Evolutionary conservation across 2,113 vertebrate genomes (phyloP).

Genomic region (Romanogobio albipinnatus): DNA sequence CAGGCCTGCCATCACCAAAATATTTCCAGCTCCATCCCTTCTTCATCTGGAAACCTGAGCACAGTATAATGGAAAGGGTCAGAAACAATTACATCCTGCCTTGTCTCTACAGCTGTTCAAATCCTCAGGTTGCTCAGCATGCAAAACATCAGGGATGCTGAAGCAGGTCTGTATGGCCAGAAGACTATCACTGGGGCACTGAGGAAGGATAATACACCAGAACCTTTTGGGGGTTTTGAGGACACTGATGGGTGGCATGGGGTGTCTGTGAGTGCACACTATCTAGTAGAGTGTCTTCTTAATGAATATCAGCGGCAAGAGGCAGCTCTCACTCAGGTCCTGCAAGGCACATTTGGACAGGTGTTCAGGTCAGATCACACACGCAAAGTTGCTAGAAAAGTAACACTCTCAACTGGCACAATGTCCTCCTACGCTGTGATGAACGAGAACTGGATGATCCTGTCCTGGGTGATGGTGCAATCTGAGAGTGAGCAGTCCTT

Average conservation of each 20-base stretch:
- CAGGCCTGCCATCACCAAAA: constrained; percentile 39
- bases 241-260: not conserved
- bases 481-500: constrained; percentile 21
- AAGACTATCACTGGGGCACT: constrained; percentile 1
- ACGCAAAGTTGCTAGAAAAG: not conserved
- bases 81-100: constrained; percentile 48
- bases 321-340: not conserved
- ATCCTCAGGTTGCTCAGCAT: not conserved
- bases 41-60: constrained; percentile 54
- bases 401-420: constrained; percentile 29
- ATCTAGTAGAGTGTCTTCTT: not conserved
- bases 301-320: not conserved
- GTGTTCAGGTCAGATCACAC: not conserved
- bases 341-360: not conserved
- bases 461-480: constrained; percentile 33
- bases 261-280: not conserved
- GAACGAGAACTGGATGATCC: constrained; percentile 36
- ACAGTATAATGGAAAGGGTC: constrained; percentile 34
- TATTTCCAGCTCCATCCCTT: constrained; percentile 54
- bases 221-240: not conserved
- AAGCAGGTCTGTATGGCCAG: not conserved
- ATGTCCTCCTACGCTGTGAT: constrained; percentile 51
- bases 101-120: not conserved
- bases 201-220: not conserved
- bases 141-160: not conserved